phyloP scores from a whole-genome alignment of 1,140 invertebrate genomes.

The Brachionus rubens region DNA sequence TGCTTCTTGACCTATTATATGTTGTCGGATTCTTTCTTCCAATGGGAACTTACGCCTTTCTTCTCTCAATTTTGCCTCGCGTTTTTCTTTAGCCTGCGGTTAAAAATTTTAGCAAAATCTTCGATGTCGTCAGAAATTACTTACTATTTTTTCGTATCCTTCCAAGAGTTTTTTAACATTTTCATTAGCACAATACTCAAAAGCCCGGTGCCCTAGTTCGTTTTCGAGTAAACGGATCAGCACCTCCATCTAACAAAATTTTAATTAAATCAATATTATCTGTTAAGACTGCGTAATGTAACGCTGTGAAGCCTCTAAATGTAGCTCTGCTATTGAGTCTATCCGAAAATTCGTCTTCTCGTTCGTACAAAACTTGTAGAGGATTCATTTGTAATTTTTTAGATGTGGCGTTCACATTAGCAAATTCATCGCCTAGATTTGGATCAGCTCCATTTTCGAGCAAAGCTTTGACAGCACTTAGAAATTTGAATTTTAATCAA shows the following conservation, averaged over 20 bases:
- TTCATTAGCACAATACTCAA: constrained; percentile 68
- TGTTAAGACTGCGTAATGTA: constrained; percentile 81
- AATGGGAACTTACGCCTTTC: constrained; percentile 79
- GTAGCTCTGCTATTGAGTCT: constrained; percentile 70
- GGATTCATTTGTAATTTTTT: constrained; percentile 59
- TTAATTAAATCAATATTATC: constrained; percentile 67
- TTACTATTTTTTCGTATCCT: constrained; percentile 56
- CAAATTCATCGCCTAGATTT: constrained; percentile 75
- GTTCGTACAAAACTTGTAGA: constrained; percentile 67
- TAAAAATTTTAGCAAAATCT: background rate
- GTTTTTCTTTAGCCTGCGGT: constrained; percentile 59
- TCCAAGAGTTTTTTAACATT: constrained; percentile 60
- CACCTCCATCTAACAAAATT: constrained; percentile 61
- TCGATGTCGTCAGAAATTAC: no score
- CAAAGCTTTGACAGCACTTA: constrained; percentile 67
- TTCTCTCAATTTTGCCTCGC: constrained; percentile 69
- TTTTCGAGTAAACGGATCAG: constrained; percentile 67
- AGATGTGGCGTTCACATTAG: constrained; percentile 66
- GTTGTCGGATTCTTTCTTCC: constrained; percentile 77
- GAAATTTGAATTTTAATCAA: constrained; percentile 47
- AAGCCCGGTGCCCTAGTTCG: constrained; percentile 72
- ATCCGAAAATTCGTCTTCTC: constrained; percentile 77
- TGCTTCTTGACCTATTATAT: constrained; percentile 82
- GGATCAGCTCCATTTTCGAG: constrained; percentile 74
- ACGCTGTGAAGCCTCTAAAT: constrained; percentile 78